Evolutionary conservation across 2,797 vertebrate genomes (phyloP), one percentile per base, ranked within the genome.

Genomic region (Nyctalus aviator): DNA sequence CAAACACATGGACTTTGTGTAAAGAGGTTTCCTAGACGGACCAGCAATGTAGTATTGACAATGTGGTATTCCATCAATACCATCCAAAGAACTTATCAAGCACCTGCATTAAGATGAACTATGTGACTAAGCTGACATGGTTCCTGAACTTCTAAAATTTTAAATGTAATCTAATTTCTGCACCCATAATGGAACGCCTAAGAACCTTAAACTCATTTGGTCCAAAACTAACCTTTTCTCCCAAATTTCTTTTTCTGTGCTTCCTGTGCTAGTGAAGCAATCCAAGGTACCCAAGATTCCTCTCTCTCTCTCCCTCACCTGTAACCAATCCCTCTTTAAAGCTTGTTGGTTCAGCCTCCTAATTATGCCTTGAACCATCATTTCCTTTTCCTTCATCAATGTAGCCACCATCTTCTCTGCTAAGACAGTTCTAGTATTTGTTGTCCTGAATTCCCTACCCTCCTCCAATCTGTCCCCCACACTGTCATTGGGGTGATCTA

Each of bases 11-110:
- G 32, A 50, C 76, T 88, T 86, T 81, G 35, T 88, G 12, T 21
- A 53, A n/a, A 73, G 7, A 68, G 12, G 6, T 92, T 85, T 68
- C 84, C 76, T 30, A 41, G 25, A 81, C n/a, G 55, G 41, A 90
- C 44, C 5, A 18, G 50, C 44, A 84, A 27, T 37, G 23, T 32
- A 69, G 1, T 7, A 66, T 73, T 89, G 50, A 50, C 62, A 75
- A 25, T 55, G 10, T 48, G 5, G 12, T 89, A 48, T 44, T 93
- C 44, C 25, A 41, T 69, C 75, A 86, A 72, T 69, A 82, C 41
- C n/a, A 69, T 78, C 59, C 57, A 76, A 94, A 87, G n/a, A 93
- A 90, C 90, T 93, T 90, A 55, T 82, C 64, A 84, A 85, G 46
- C 3, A 82, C 62, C 91, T 95, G 77, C 35, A 37, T 59, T 35